Conservation (phyloP, 2,797 vertebrate genomes). For the Synanceia verrucosa region DNA sequence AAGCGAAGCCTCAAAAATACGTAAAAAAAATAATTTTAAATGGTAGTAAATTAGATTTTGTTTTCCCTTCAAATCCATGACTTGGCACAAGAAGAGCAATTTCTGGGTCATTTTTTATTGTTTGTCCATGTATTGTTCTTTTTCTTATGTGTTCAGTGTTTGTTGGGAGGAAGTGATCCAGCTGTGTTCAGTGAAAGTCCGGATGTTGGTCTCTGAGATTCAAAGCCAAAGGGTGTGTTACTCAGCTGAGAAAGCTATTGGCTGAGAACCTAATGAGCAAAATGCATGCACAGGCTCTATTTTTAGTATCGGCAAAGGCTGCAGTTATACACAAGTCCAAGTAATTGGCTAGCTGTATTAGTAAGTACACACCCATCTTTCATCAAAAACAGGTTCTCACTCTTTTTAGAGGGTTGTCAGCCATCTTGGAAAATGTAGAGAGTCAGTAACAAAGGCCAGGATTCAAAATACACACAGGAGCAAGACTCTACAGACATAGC, state of each 20-base stretch:
- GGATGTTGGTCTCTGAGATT: neutral
- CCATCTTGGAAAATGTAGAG: neutral
- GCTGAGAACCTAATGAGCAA: too few species aligned
- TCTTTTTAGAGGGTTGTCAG: neutral
- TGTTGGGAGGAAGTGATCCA: neutral
- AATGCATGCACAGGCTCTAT: neutral
- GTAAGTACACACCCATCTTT: neutral
- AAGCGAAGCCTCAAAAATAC: neutral
- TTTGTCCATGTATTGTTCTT: neutral
- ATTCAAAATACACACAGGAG: neutral
- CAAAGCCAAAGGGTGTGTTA: neutral
- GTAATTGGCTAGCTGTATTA: neutral
- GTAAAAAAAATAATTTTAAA: neutral
- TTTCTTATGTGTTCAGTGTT: neutral
- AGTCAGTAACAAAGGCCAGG: neutral
- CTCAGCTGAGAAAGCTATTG: neutral
- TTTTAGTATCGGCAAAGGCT: neutral
- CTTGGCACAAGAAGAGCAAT: neutral
- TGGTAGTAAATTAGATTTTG: neutral
- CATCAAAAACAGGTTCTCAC: neutral
- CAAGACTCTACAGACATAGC: neutral
- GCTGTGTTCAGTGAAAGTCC: neutral
- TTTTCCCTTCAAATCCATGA: neutral
- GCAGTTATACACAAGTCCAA: neutral
- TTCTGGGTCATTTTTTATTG: constrained; percentile 10